Evolutionary conservation across 2,113 vertebrate species (phyloP).

Genomic region (Tragelaphus buxtoni): DNA sequence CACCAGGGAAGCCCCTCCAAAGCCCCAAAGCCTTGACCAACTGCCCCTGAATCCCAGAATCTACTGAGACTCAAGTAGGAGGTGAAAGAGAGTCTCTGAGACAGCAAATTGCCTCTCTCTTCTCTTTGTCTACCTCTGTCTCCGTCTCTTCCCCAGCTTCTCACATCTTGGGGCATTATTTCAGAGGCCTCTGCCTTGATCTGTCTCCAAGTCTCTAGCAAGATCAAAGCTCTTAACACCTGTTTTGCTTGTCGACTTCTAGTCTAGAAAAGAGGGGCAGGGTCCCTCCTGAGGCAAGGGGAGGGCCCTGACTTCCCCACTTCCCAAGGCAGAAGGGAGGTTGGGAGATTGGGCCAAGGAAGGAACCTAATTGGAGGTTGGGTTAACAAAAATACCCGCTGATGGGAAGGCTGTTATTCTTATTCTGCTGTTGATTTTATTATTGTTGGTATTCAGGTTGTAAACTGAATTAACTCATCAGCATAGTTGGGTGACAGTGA

Average conservation of each 20-base stretch:
- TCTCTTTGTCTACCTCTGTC: constrained; percentile 6
- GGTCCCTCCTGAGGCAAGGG: constrained; percentile 53
- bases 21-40: neutral
- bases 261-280: constrained; percentile 35
- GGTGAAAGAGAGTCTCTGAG: constrained; percentile 18
- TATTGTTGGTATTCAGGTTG: neutral
- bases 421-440: neutral
- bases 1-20: neutral
- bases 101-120: constrained; percentile 9
- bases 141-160: constrained; percentile 50
- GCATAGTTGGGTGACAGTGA: neutral
- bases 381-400: constrained; percentile 50
- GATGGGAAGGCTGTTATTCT: constrained; percentile 35
- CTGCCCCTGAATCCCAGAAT: neutral
- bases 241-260: constrained; percentile 53
- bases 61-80: neutral
- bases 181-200: constrained; percentile 68
- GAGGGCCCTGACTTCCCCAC: constrained; percentile 27
- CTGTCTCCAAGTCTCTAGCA: constrained; percentile 67
- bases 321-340: neutral
- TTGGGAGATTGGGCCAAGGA: neutral
- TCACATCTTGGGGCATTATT: constrained; percentile 54
- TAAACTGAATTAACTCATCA: constrained; percentile 38
- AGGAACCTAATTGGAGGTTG: neutral
- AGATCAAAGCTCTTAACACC: constrained; percentile 73